Evolutionary conservation across 1,140 invertebrate genomes (phyloP).

Genomic region (Reticulitermes speratus): DNA sequence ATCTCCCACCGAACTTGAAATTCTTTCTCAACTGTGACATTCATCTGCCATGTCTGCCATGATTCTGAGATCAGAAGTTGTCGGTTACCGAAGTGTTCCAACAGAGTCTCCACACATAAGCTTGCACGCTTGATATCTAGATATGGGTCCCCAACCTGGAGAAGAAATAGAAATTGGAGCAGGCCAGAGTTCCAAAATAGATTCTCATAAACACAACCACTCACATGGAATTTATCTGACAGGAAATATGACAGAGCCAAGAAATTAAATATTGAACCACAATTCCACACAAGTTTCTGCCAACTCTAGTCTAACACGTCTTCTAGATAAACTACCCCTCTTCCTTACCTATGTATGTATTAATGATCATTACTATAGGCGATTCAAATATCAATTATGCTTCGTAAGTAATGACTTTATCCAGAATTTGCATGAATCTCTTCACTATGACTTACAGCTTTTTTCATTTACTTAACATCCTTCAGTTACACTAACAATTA

Average conservation of each 20-base stretch:
- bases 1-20: constrained; percentile 67
- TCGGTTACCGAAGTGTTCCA: constrained; percentile 67
- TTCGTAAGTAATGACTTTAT: too few relatives aligned
- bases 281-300: background rate
- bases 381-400: too few relatives aligned
- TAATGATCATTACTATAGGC: too few relatives aligned
- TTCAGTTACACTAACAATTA: too few relatives aligned
- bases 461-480: too few relatives aligned
- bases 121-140: constrained; percentile 69
- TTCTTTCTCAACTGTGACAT: constrained; percentile 59
- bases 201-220: constrained; percentile 27
- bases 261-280: background rate
- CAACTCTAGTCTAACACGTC: too few relatives aligned
- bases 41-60: constrained; percentile 68
- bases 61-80: constrained; percentile 65
- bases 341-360: too few relatives aligned
- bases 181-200: constrained; percentile 26
- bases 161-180: constrained; percentile 39
- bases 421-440: too few relatives aligned
- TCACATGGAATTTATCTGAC: background rate
- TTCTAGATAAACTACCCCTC: too few relatives aligned
- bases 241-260: background rate
- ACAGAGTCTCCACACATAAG: constrained; percentile 65
- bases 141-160: constrained; percentile 70
- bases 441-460: too few relatives aligned